Conservation (phyloP, 2,113 vertebrate genomes). For the Thamnophis sirtalis region DNA sequence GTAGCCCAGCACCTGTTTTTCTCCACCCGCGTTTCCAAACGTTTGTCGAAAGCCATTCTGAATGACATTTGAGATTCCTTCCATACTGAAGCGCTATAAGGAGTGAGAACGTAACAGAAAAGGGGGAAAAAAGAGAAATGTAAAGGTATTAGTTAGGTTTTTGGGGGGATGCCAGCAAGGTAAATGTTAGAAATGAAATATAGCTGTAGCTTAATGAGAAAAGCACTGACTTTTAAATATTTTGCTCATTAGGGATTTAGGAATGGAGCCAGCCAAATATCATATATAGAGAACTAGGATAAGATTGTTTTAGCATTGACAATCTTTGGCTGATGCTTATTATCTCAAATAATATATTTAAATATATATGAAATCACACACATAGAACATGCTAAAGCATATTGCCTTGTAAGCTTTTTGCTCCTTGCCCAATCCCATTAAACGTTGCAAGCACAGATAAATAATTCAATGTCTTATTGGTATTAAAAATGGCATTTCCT, state of each 20-base stretch:
- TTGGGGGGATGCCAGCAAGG: slow-evolving; percentile 36
- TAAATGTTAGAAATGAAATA: slow-evolving; percentile 46
- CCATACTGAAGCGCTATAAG: slow-evolving; percentile 95
- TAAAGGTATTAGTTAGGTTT: slow-evolving; percentile 66
- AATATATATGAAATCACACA: background rate
- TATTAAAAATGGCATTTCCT: background rate
- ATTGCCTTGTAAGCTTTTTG: background rate
- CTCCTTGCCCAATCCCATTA: background rate
- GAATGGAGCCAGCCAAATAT: background rate
- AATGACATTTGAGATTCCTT: slow-evolving; percentile 96
- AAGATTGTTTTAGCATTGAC: background rate
- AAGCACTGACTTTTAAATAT: slow-evolving; percentile 41
- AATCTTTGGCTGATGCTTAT: background rate
- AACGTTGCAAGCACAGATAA: background rate
- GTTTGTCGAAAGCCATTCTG: slow-evolving; percentile 97
- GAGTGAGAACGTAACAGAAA: slow-evolving; percentile 62
- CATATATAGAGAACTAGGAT: background rate
- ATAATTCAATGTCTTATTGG: background rate
- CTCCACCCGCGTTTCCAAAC: slow-evolving; percentile 89
- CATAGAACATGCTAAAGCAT: background rate
- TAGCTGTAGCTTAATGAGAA: slow-evolving; percentile 29
- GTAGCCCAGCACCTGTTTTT: slow-evolving; percentile 90
- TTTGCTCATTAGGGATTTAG: slow-evolving; percentile 1
- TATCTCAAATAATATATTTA: background rate
- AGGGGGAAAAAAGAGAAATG: slow-evolving; percentile 71